A percentile compares a stretch with the other conserved stretches of the same genome.
phyloP scores from a whole-genome alignment of 2,797 vertebrate genomes.

The Yasuhikotakia modesta region DNA sequence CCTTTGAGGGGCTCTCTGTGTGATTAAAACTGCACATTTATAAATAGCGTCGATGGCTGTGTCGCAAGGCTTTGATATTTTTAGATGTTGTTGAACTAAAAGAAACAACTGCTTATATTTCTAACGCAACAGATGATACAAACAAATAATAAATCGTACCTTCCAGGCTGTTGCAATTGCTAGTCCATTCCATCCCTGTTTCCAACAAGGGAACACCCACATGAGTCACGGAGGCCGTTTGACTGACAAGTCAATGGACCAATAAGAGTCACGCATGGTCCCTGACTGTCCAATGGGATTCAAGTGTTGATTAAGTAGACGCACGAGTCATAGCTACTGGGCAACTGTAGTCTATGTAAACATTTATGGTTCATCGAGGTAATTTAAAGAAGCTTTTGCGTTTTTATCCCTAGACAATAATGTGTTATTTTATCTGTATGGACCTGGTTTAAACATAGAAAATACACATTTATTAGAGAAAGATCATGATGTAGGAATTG shows the following conservation, averaged over 20 bases:
- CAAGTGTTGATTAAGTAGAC: not conserved
- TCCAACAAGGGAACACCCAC: conserved; percentile 65
- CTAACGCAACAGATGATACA: not conserved
- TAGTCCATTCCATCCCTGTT: conserved; percentile 64
- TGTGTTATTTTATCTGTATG: not conserved
- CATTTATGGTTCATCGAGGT: not conserved
- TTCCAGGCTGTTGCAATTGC: conserved; percentile 62
- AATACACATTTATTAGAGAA: not conserved
- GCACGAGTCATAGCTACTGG: conserved; percentile 8
- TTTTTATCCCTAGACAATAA: too few species aligned
- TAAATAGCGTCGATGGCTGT: not conserved
- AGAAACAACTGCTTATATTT: conserved; percentile 6
- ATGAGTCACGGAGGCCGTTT: conserved; percentile 59
- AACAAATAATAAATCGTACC: conserved; percentile 63
- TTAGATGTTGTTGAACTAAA: not conserved
- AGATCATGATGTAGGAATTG: not conserved
- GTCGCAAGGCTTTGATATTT: not conserved
- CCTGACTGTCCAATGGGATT: conserved; percentile 60
- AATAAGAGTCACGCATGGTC: conserved; percentile 60
- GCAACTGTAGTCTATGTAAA: conserved; percentile 53
- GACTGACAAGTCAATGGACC: conserved; percentile 56
- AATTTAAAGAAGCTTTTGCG: conserved; percentile 12
- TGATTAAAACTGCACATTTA: not conserved
- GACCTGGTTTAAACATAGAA: not conserved
- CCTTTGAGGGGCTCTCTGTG: conserved; percentile 2